Conservation (phyloP, 1,140 invertebrate genomes). For the Hestina assimilis region DNA sequence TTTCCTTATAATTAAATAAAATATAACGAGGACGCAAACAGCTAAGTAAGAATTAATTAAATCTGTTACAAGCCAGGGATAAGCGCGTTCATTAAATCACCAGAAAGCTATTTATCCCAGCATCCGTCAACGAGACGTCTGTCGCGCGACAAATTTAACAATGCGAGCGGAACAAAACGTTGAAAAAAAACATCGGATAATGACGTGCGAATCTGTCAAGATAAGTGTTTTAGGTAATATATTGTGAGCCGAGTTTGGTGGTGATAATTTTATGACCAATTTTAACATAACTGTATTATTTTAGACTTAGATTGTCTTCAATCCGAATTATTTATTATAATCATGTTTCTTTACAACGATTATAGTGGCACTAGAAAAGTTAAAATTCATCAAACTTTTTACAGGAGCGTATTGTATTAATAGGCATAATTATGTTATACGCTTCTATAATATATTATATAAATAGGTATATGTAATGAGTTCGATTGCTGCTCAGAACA, state of each 20-base stretch:
- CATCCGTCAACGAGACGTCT: conserved; percentile 51
- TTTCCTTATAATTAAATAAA: too few relatives aligned
- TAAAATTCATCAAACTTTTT: too few relatives aligned
- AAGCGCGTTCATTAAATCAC: conserved; percentile 39
- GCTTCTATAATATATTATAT: too few relatives aligned
- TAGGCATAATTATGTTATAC: too few relatives aligned
- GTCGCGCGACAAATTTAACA: conserved; percentile 67
- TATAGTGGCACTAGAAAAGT: too few relatives aligned
- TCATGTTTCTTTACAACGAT: too few relatives aligned
- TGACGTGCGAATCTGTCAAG: conserved; percentile 64
- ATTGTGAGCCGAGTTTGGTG: conserved; percentile 25
- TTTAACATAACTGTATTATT: neutral
- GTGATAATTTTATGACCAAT: neutral
- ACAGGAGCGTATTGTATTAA: too few relatives aligned
- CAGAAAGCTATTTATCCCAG: conserved; percentile 57
- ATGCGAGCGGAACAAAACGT: conserved; percentile 38
- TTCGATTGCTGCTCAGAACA: too few relatives aligned
- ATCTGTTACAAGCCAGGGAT: neutral
- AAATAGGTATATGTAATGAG: too few relatives aligned
- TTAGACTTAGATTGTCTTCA: too few relatives aligned
- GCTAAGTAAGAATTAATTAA: neutral
- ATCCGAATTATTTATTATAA: too few relatives aligned
- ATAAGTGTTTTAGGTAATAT: conserved; percentile 47
- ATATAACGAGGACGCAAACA: neutral
- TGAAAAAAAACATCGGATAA: conserved; percentile 47